phyloP scores from a whole-genome alignment of 1,140 invertebrate species.

The Lasioglossum baleicum region DNA sequence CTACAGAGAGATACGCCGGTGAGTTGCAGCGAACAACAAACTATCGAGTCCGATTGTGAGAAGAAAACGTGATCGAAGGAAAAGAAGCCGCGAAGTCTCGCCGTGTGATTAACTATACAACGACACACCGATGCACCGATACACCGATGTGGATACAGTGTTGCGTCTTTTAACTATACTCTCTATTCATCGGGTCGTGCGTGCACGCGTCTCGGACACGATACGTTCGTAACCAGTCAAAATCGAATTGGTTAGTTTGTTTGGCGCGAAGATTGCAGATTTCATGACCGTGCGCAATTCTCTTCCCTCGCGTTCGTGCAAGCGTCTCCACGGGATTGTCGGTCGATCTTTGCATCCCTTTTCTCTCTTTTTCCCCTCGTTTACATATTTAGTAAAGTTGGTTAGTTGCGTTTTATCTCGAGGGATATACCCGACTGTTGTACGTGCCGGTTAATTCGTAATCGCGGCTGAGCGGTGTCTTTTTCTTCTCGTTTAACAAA shows the following conservation, averaged over 20 bases:
- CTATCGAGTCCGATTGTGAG: neutral
- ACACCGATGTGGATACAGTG: slow-evolving; percentile 21
- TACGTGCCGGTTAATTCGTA: neutral
- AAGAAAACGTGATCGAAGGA: slow-evolving; percentile 41
- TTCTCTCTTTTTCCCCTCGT: neutral
- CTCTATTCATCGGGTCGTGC: neutral
- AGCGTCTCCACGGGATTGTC: neutral
- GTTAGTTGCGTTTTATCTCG: neutral
- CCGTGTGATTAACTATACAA: slow-evolving; percentile 22
- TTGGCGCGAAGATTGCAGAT: slow-evolving; percentile 3
- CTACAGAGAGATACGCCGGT: slow-evolving; percentile 31
- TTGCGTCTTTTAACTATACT: slow-evolving; percentile 7
- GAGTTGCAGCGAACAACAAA: slow-evolving; percentile 37
- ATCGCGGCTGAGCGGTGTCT: neutral
- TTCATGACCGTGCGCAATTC: slow-evolving; percentile 8
- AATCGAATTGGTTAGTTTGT: slow-evolving; percentile 4
- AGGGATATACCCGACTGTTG: neutral
- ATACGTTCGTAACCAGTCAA: slow-evolving; percentile 6
- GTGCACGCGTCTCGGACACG: neutral
- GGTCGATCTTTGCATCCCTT: neutral
- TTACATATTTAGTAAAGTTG: neutral
- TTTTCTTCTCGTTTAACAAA: neutral
- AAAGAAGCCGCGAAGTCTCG: slow-evolving; percentile 27
- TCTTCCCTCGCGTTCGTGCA: slow-evolving; percentile 9
- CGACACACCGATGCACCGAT: neutral